phyloP scores from a whole-genome alignment of 2,797 vertebrate genomes.

The Astyanax mexicanus region DNA sequence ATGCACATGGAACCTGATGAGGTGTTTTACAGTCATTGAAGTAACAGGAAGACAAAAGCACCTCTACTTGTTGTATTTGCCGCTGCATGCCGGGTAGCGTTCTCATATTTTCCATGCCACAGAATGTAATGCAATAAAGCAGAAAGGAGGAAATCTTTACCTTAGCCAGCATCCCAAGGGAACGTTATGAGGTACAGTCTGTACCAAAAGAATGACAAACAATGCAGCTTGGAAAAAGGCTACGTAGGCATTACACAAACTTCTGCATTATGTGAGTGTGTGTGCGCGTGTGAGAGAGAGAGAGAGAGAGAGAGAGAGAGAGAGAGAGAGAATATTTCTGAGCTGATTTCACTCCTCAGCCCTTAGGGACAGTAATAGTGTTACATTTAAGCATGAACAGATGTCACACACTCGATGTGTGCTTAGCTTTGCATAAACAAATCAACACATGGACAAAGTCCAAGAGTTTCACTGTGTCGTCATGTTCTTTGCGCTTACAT shows the following conservation, averaged over 20 bases:
- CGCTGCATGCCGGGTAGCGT: not conserved
- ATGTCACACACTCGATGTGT: conserved; percentile 33
- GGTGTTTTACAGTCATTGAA: not conserved
- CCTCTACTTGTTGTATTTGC: not conserved
- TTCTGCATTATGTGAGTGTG: not conserved
- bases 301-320: conserved; percentile 2
- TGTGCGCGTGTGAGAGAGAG: not conserved
- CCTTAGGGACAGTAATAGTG: conserved; percentile 43
- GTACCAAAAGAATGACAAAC: not conserved
- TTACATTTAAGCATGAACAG: conserved; percentile 46
- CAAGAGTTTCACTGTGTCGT: conserved; percentile 13
- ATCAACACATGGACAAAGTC: conserved; percentile 19
- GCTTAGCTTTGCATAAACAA: conserved; percentile 32
- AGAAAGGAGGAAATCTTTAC: not conserved
- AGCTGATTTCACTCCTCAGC: conserved; percentile 47
- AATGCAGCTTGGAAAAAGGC: not conserved
- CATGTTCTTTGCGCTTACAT: conserved; percentile 10
- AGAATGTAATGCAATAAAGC: not conserved
- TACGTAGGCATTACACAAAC: not conserved
- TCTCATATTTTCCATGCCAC: conserved; percentile 1
- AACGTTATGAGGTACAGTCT: not conserved
- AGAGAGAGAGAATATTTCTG: conserved; percentile 31
- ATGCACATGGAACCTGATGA: not conserved
- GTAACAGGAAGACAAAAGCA: not conserved
- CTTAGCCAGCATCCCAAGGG: not conserved